A percentile compares a stretch with the other conserved stretches of the same genome.
These are phyloP conservation scores for Cydia fagiglandana DNA, from an alignment of 1,140 invertebrate species.

Conservation along the genomic window DNA sequence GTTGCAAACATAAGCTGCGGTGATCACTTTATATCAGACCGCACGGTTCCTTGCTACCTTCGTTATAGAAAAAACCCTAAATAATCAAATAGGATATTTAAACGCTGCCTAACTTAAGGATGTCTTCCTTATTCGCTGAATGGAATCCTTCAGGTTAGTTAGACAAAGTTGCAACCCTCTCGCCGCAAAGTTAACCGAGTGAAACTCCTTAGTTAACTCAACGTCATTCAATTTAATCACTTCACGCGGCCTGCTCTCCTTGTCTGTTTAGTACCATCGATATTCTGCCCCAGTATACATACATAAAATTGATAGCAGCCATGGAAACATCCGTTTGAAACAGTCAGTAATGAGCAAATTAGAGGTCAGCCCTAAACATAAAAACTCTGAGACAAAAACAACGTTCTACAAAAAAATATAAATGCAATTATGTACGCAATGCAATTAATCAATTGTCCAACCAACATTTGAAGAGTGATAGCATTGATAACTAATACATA, in stretches of 20 bases:
- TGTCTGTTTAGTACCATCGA: neutral
- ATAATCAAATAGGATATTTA: no score
- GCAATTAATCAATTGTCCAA: neutral
- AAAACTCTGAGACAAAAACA: no score
- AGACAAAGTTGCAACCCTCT: conserved; percentile 19
- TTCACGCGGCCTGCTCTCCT: neutral
- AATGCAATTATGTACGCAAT: neutral
- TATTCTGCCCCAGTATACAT: neutral
- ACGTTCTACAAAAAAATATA: neutral
- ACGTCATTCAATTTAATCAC: conserved; percentile 19
- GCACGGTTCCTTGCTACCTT: no score
- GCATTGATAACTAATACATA: neutral
- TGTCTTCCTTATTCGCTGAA: neutral
- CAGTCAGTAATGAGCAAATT: no score
- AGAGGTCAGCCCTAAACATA: no score
- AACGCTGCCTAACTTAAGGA: neutral
- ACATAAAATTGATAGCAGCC: no score
- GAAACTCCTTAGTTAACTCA: neutral
- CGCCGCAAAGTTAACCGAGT: conserved; percentile 5
- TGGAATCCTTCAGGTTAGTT: conserved; percentile 8
- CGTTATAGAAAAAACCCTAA: no score
- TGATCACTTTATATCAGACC: no score
- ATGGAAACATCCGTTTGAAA: no score
- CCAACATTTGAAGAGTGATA: neutral
- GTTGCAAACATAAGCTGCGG: no score